Conservation (phyloP, 2,888 invertebrate genomes). For the Automeris io region DNA sequence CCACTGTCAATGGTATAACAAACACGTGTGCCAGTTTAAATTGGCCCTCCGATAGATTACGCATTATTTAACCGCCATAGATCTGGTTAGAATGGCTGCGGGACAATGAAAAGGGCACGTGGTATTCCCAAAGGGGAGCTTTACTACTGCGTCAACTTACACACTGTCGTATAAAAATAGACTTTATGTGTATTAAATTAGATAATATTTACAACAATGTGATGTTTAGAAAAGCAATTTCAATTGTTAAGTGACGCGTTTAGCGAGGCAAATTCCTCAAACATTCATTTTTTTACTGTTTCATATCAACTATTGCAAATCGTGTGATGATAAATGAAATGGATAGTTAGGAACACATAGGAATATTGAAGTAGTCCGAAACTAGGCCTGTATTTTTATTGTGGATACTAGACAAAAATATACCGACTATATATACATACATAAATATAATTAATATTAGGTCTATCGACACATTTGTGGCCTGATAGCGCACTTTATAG, state of each 20-base stretch:
- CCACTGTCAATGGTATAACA: slow-evolving; percentile 33
- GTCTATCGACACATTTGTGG: too few relatives aligned
- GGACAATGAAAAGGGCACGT: slow-evolving; percentile 38
- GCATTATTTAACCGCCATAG: slow-evolving; percentile 11
- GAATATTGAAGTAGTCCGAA: too few relatives aligned
- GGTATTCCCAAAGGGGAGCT: slow-evolving; percentile 36
- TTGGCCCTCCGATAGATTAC: slow-evolving; percentile 17
- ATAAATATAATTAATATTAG: too few relatives aligned
- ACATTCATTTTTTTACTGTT: too few relatives aligned
- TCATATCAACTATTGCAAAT: too few relatives aligned
- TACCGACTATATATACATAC: too few relatives aligned
- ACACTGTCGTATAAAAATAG: neutral
- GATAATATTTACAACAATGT: neutral
- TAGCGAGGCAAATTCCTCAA: neutral
- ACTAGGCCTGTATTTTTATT: too few relatives aligned
- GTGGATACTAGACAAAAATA: too few relatives aligned
- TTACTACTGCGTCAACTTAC: slow-evolving; percentile 5
- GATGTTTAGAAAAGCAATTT: neutral
- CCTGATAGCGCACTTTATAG: too few relatives aligned
- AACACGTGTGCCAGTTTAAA: slow-evolving; percentile 27
- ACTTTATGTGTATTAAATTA: neutral
- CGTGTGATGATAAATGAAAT: too few relatives aligned
- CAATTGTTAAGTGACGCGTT: neutral
- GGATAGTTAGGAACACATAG: too few relatives aligned
- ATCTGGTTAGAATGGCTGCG: slow-evolving; percentile 27